Conservation (phyloP, 2,797 vertebrate genomes). For the Liparis tanakae region DNA sequence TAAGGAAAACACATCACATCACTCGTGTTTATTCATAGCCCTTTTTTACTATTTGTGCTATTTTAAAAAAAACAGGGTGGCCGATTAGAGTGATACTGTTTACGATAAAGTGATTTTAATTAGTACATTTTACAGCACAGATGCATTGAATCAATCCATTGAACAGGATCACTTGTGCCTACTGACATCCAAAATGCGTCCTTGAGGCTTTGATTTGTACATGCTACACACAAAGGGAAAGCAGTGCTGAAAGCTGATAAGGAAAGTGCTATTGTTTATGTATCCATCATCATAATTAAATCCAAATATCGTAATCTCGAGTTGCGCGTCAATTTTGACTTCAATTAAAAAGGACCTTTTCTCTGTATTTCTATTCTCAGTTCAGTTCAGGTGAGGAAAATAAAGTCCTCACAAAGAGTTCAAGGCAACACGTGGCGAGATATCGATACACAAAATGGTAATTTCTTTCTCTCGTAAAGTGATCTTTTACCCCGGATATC, state of each 20-base stretch:
- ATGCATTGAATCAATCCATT: too few species aligned
- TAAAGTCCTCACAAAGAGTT: neutral
- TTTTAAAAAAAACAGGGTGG: neutral
- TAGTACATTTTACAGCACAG: neutral
- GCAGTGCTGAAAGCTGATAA: neutral
- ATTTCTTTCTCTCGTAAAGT: neutral
- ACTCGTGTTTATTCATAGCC: too few species aligned
- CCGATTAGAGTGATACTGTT: neutral
- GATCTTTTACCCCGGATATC: slow-evolving; percentile 26
- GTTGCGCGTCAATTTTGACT: neutral
- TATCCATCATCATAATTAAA: too few species aligned
- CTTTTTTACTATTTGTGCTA: neutral
- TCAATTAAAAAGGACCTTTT: neutral
- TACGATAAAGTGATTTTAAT: neutral
- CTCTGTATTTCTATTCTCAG: neutral
- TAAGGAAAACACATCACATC: too few species aligned
- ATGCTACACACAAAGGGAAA: neutral
- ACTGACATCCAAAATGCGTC: neutral
- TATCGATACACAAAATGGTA: neutral
- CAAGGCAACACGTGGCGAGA: neutral
- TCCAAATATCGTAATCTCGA: neutral
- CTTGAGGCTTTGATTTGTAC: neutral
- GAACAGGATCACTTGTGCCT: neutral
- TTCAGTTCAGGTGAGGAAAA: neutral
- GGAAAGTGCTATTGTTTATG: neutral